Conservation (phyloP, 2,797 vertebrate genomes). For the Sebastes itinus region DNA sequence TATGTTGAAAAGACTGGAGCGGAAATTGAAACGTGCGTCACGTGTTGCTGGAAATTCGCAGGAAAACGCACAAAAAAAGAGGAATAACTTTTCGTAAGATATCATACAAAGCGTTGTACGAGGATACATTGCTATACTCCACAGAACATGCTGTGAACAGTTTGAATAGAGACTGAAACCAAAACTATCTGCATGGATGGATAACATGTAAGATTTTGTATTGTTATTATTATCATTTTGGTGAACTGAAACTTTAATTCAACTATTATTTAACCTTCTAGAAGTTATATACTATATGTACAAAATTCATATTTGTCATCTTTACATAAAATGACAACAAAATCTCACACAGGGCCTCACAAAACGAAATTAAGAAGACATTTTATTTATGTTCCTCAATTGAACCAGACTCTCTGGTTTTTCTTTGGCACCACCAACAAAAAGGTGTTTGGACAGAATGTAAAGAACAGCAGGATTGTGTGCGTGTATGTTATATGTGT, state of each 20-base stretch:
- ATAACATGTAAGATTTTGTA: too few relatives aligned
- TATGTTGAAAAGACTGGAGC: too few relatives aligned
- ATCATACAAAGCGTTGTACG: too few relatives aligned
- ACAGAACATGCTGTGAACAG: not conserved
- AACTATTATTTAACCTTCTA: not conserved
- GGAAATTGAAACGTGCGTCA: too few relatives aligned
- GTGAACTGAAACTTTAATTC: too few relatives aligned
- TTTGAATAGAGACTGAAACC: not conserved
- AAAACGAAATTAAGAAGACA: constrained; percentile 7
- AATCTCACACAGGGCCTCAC: not conserved
- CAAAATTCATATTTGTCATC: not conserved
- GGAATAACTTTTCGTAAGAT: too few relatives aligned
- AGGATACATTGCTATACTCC: not conserved
- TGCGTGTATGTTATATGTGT: constrained; percentile 27
- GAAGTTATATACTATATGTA: not conserved
- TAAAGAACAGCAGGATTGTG: constrained; percentile 29
- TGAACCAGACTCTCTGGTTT: constrained; percentile 38
- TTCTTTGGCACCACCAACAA: constrained; percentile 14
- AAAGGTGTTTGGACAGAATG: constrained; percentile 50
- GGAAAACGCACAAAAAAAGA: too few relatives aligned
- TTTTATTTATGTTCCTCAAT: constrained; percentile 14
- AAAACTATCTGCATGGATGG: not conserved
- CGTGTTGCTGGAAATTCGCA: too few relatives aligned
- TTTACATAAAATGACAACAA: not conserved
- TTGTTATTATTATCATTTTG: too few relatives aligned